These are phyloP conservation scores for Bradypus variegatus DNA, from an alignment of 2,797 vertebrate species.

Conservation along the genomic window DNA sequence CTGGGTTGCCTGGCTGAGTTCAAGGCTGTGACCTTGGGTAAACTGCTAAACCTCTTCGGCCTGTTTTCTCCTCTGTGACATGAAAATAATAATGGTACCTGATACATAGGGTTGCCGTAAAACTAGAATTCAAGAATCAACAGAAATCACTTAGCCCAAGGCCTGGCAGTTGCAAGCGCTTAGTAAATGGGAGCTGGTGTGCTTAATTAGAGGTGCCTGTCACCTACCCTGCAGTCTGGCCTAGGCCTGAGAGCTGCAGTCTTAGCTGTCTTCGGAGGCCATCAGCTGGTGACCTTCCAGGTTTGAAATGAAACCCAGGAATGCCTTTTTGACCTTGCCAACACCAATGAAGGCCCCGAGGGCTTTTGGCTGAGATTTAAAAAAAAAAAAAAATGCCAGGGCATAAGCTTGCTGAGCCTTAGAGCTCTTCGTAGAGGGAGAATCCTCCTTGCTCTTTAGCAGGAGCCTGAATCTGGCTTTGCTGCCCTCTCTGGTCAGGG, in stretches of 20 bases:
- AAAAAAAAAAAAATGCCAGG: neutral
- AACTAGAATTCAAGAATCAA: neutral
- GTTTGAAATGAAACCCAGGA: neutral
- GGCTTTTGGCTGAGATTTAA: neutral
- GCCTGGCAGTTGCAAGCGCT: neutral
- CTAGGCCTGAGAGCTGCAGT: neutral
- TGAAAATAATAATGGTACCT: neutral
- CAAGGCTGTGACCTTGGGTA: neutral
- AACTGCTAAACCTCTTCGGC: neutral
- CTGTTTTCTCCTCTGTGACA: neutral
- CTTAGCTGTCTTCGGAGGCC: neutral
- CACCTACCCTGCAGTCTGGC: no score
- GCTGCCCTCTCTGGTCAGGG: accelerated
- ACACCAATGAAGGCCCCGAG: accelerated
- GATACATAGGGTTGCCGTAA: no score
- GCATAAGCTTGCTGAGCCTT: accelerated
- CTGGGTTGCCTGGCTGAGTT: accelerated
- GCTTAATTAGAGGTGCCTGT: accelerated
- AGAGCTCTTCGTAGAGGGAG: neutral
- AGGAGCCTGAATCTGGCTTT: accelerated
- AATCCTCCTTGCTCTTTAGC: neutral
- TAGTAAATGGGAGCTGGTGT: accelerated
- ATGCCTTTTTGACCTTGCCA: neutral
- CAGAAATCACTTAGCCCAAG: neutral
- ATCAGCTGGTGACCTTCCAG: neutral